A percentile compares a stretch with the other conserved stretches of the same genome.
Conservation (phyloP, 92 coral and sea anemone species). For the Heteractis magnifica region DNA sequence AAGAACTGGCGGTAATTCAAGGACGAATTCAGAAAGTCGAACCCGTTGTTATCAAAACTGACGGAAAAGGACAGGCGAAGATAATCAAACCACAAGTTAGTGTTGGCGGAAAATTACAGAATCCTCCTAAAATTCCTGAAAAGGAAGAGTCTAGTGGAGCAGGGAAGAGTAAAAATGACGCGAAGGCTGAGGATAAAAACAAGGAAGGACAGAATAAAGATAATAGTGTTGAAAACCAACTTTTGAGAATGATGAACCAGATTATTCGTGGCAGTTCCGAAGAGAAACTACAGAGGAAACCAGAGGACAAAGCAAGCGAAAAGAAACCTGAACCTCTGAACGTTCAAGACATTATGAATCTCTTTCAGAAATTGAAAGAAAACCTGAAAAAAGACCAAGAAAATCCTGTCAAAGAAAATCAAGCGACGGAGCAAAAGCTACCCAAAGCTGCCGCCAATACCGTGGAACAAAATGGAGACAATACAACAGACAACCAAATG, state of each 20-base stretch:
- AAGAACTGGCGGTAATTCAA: constrained; percentile 48
- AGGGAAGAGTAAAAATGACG: constrained; percentile 1
- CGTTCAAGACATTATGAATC: constrained; percentile 2
- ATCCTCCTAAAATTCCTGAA: constrained; percentile 2
- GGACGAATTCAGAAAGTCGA: constrained; percentile 34
- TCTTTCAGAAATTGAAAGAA: constrained; percentile 22
- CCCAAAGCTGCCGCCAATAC: not conserved
- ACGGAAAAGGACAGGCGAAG: not conserved
- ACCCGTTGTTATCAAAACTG: constrained; percentile 7
- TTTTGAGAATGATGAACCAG: constrained; percentile 13
- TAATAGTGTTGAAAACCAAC: constrained; percentile 13
- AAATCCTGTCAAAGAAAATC: constrained; percentile 11
- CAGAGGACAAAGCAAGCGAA: not conserved
- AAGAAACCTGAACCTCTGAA: not conserved
- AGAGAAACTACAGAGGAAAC: constrained; percentile 5
- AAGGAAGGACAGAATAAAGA: constrained; percentile 20
- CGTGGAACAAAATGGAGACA: not conserved
- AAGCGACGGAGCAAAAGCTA: constrained; percentile 6
- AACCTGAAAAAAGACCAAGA: not conserved
- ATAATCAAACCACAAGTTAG: not conserved
- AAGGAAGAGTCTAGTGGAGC: not conserved
- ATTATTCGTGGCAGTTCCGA: constrained; percentile 5
- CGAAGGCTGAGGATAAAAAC: not conserved
- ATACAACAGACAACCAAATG: not conserved
- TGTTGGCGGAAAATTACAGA: constrained; percentile 38